Conservation (phyloP, 2,113 vertebrate genomes). For the Otus sunia region DNA sequence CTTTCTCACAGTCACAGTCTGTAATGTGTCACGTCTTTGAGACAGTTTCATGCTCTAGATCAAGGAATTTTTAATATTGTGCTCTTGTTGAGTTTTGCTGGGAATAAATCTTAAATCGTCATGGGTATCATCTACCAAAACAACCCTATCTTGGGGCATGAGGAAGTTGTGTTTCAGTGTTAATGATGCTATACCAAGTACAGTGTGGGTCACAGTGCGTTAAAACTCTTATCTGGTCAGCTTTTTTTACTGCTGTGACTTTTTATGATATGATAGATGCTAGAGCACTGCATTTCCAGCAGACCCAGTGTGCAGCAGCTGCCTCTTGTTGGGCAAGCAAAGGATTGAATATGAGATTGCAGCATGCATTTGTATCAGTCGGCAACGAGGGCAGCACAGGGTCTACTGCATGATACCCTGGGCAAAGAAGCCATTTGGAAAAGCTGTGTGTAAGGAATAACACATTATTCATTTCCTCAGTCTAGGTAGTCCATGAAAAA, state of each 20-base stretch:
- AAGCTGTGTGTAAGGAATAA: background rate
- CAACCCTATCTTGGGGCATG: fast-evolving
- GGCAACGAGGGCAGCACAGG: background rate
- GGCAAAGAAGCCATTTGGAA: background rate
- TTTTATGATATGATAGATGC: background rate
- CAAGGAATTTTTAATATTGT: background rate
- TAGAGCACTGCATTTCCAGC: background rate
- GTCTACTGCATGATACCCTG: background rate
- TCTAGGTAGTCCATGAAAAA: background rate
- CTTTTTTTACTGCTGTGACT: background rate
- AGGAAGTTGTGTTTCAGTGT: background rate
- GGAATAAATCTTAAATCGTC: background rate
- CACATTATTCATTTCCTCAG: background rate
- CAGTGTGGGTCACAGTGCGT: fast-evolving
- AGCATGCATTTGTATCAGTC: background rate
- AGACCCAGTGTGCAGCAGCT: background rate
- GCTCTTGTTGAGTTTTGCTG: background rate
- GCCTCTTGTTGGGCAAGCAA: background rate
- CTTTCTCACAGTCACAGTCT: background rate
- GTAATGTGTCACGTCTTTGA: background rate
- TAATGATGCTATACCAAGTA: background rate
- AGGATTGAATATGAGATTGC: background rate
- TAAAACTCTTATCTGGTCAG: background rate
- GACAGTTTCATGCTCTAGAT: background rate
- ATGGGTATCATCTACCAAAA: background rate